Evolutionary conservation across 2,113 vertebrate species (phyloP).

Genomic region (Pelvicachromis taeniatus): DNA sequence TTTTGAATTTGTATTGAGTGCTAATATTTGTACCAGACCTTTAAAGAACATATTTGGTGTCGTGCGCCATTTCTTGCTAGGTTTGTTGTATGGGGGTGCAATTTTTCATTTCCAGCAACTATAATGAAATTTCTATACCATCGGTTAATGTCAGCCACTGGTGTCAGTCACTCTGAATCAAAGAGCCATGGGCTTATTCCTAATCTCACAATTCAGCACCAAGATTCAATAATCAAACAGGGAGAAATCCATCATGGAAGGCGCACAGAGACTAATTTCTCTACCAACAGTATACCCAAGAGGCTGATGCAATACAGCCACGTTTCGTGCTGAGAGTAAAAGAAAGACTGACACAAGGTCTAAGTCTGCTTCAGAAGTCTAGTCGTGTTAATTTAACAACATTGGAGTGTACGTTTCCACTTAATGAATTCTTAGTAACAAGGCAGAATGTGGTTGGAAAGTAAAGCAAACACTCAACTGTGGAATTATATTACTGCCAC

Average conservation of each 20-base stretch:
- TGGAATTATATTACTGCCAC: not conserved
- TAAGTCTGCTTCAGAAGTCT: not conserved
- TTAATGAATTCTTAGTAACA: not conserved
- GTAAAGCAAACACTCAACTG: not conserved
- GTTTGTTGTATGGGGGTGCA: not conserved
- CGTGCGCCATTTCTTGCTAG: not conserved
- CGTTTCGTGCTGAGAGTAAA: not conserved
- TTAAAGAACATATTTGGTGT: not conserved
- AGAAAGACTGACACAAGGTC: not conserved
- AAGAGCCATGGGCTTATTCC: slow-evolving; percentile 15
- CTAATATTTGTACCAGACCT: not conserved
- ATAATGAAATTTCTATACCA: not conserved
- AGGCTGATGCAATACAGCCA: not conserved
- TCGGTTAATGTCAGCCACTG: not conserved
- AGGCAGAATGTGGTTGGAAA: not conserved
- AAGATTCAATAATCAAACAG: slow-evolving; percentile 37
- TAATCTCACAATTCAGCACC: slow-evolving; percentile 21
- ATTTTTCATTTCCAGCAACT: not conserved
- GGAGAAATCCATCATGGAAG: slow-evolving; percentile 36
- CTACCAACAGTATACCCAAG: slow-evolving; percentile 6
- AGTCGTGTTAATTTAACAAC: not conserved
- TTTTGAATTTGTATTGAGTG: not conserved
- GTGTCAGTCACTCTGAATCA: slow-evolving; percentile 28
- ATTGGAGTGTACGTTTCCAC: not conserved
- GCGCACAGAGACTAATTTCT: slow-evolving; percentile 17